These are phyloP conservation scores for Acleris laterana DNA, from an alignment of 2,888 invertebrate genomes.

Conservation along the genomic window DNA sequence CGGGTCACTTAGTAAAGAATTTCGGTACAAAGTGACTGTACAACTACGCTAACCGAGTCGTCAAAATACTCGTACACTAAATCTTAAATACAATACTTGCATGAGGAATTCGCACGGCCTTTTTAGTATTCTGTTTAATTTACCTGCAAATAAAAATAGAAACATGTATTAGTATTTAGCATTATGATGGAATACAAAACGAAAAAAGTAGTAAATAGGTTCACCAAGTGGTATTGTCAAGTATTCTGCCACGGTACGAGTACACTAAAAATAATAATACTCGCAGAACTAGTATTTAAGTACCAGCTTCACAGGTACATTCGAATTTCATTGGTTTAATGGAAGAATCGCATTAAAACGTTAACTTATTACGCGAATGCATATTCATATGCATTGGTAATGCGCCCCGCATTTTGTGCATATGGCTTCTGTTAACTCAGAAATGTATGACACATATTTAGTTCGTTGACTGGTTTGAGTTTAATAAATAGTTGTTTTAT, in stretches of 20 bases:
- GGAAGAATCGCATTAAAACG: conserved; percentile 15
- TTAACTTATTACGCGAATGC: conserved; percentile 14
- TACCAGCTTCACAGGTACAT: conserved; percentile 1
- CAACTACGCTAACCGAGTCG: no score
- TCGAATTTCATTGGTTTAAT: conserved; percentile 15
- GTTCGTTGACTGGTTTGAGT: no score
- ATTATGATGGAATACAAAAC: background rate
- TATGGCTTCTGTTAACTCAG: conserved; percentile 6
- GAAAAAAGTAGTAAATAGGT: no score
- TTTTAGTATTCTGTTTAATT: background rate
- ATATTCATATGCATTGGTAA: conserved; percentile 9
- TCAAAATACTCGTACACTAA: background rate
- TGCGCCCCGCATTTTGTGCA: conserved; percentile 16
- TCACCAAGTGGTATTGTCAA: background rate
- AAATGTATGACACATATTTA: background rate
- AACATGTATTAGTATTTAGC: background rate
- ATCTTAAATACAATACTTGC: background rate
- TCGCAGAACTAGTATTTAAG: background rate
- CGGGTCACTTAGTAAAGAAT: background rate
- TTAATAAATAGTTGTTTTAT: no score
- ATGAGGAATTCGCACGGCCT: background rate
- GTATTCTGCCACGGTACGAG: background rate
- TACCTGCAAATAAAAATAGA: conserved; percentile 15
- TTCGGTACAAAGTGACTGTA: no score
- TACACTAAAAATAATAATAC: background rate